These are phyloP conservation scores for Tenodera sinensis DNA, from an alignment of 2,888 invertebrate species.

Conservation along the genomic window DNA sequence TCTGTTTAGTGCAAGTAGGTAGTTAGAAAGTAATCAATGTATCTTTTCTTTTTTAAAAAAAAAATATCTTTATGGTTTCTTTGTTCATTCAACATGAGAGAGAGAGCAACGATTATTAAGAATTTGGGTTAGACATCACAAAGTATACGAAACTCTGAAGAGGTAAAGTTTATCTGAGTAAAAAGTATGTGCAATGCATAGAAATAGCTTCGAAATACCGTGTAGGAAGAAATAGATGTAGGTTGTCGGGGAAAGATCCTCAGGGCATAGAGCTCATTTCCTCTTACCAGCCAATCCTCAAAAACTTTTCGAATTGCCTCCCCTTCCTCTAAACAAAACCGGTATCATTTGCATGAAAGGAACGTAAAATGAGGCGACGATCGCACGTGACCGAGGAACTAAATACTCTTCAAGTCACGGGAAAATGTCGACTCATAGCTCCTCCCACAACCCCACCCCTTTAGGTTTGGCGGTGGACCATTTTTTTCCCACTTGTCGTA, in stretches of 20 bases:
- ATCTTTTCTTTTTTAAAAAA: too few relatives aligned
- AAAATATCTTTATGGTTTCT: too few relatives aligned
- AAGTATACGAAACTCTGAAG: background rate
- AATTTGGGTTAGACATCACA: background rate
- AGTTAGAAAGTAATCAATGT: too few relatives aligned
- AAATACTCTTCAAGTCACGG: background rate
- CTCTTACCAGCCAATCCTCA: background rate
- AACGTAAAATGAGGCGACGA: background rate
- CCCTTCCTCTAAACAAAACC: background rate
- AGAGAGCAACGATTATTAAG: background rate
- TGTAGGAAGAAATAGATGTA: background rate
- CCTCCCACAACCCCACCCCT: background rate
- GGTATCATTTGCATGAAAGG: background rate
- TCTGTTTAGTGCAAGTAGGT: too few relatives aligned
- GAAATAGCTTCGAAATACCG: background rate
- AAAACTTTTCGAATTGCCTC: background rate
- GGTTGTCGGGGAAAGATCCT: background rate
- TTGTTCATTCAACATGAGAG: background rate
- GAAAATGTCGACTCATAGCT: background rate
- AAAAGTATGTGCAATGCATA: background rate
- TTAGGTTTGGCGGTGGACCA: background rate
- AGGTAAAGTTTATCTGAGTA: background rate
- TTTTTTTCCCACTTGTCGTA: background rate
- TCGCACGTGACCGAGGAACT: background rate
- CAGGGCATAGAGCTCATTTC: background rate